Evolutionary conservation across 1,140 invertebrate genomes (phyloP).

Genomic region (Dendrolimus kikuchii): DNA sequence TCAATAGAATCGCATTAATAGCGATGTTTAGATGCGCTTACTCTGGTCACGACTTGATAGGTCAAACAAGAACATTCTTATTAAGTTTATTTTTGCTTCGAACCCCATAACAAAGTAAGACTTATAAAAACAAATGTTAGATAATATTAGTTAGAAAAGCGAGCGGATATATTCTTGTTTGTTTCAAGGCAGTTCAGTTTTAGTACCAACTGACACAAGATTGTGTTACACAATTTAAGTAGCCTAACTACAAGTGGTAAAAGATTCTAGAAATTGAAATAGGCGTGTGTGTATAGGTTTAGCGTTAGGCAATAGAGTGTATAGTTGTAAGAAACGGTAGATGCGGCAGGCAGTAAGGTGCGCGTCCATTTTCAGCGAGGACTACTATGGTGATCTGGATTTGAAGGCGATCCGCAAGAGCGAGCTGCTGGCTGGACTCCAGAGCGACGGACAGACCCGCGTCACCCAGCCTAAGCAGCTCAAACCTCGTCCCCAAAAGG

Average conservation of each 20-base stretch:
- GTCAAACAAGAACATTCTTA: constrained; percentile 20
- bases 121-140: constrained; percentile 33
- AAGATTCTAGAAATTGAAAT: constrained; percentile 54
- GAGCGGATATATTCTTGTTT: constrained; percentile 53
- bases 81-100: constrained; percentile 18
- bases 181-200: constrained; percentile 64
- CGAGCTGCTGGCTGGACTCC: constrained; percentile 86
- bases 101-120: constrained; percentile 20
- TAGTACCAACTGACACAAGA: constrained; percentile 42
- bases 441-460: constrained; percentile 73
- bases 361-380: constrained; percentile 82
- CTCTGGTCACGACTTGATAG: constrained; percentile 19
- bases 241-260: constrained; percentile 38
- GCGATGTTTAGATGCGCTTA: constrained; percentile 22
- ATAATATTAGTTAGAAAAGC: constrained; percentile 44
- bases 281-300: constrained; percentile 38
- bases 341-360: constrained; percentile 60
- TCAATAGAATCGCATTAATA: constrained; percentile 25
- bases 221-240: constrained; percentile 61
- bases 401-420: constrained; percentile 94
- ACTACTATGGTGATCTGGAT: constrained; percentile 96
- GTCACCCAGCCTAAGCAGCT: constrained; percentile 71
- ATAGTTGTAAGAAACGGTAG: constrained; percentile 34
- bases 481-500: constrained; percentile 71
- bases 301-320: constrained; percentile 20